Conservation (phyloP, 2,113 vertebrate genomes). For the Bubalus kerabau region DNA sequence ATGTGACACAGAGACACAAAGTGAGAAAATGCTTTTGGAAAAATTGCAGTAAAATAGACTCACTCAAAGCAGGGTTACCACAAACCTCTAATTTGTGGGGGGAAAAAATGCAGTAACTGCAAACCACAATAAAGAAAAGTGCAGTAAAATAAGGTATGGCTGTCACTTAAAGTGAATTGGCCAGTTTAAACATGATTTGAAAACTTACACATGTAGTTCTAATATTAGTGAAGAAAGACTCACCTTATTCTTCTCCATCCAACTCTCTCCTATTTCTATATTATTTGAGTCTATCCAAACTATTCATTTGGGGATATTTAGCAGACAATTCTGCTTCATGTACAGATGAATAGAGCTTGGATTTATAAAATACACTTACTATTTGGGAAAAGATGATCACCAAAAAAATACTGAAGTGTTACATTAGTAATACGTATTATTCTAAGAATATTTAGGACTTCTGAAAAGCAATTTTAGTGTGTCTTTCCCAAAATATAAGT, state of each 20-base stretch:
- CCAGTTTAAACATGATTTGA: neutral
- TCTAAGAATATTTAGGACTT: conserved; percentile 13
- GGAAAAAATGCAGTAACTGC: neutral
- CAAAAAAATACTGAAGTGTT: neutral
- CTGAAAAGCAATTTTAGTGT: neutral
- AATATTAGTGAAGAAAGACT: neutral
- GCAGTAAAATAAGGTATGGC: neutral
- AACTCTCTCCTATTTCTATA: neutral
- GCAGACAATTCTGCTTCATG: neutral
- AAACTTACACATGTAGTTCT: neutral
- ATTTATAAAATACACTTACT: neutral
- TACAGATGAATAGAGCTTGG: neutral
- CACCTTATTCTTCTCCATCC: rapidly evolving
- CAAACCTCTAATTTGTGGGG: neutral
- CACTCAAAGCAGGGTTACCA: neutral
- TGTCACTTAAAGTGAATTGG: neutral
- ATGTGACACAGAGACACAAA: neutral
- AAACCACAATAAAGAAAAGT: neutral
- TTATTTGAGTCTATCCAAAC: neutral
- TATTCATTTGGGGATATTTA: neutral
- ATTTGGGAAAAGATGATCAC: neutral
- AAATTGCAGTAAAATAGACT: neutral
- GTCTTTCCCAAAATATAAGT: conserved; percentile 3
- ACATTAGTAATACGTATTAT: neutral
- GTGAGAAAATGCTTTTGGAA: neutral